Percentiles rank a stretch among this genome's conserved stretches.
phyloP scores from a whole-genome alignment of 2,797 vertebrate genomes.

The Manis crassicaudata region DNA sequence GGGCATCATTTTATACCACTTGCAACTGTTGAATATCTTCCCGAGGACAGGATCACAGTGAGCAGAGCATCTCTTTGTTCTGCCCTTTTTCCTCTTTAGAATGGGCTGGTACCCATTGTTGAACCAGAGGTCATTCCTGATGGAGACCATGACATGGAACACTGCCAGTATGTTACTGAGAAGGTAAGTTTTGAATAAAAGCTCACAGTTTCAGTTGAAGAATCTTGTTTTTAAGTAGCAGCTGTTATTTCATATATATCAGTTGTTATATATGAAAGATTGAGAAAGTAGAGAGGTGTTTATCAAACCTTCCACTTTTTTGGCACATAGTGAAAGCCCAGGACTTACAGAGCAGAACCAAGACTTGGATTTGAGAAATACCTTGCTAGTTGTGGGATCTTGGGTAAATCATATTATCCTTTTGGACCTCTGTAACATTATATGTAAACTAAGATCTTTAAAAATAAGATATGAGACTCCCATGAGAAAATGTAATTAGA shows the following conservation, averaged over 20 bases:
- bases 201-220: not conserved
- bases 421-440: constrained; percentile 13
- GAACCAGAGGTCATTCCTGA: constrained; percentile 97
- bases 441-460: not conserved
- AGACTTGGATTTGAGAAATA: not conserved
- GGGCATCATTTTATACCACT: not conserved
- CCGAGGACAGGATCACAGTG: not conserved
- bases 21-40: not conserved
- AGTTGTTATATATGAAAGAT: not conserved
- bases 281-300: not conserved
- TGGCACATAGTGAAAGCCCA: not conserved
- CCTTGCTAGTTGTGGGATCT: not conserved
- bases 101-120: constrained; percentile 97
- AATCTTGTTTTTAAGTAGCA: not conserved
- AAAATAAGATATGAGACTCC: constrained; percentile 13
- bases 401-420: not conserved
- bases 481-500: not conserved
- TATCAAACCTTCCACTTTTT: not conserved
- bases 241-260: not conserved
- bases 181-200: constrained; percentile 87
- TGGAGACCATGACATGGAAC: constrained; percentile 93
- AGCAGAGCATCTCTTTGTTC: not conserved
- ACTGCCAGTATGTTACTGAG: constrained; percentile 95
- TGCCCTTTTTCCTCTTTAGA: constrained; percentile 82
- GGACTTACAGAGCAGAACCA: not conserved